Conservation (phyloP, 2,113 vertebrate genomes). For the Lepidothrix coronata region DNA sequence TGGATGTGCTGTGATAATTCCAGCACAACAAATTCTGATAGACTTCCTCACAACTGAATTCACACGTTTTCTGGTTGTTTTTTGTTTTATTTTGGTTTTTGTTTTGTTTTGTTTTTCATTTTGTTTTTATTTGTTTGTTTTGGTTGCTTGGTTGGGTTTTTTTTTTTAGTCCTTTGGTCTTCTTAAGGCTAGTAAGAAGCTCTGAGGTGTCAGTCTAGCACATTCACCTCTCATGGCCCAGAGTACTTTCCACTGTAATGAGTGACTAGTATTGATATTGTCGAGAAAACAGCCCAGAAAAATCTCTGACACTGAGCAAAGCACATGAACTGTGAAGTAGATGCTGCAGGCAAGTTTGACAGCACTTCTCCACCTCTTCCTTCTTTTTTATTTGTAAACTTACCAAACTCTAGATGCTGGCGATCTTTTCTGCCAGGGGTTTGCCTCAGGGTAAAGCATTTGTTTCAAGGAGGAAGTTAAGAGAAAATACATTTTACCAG, state of each 20-base stretch:
- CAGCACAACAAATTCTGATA: neutral
- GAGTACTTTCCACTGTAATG: neutral
- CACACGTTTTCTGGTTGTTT: rapidly evolving
- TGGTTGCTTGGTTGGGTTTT: neutral
- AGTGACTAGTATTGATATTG: neutral
- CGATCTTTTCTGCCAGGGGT: neutral
- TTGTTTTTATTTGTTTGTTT: neutral
- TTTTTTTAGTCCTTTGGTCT: neutral
- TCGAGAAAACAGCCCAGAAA: neutral
- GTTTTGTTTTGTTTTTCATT: too few relatives aligned
- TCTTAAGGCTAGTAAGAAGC: neutral
- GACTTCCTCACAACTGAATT: neutral
- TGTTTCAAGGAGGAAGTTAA: neutral
- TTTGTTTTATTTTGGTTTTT: too few relatives aligned
- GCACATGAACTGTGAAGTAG: neutral
- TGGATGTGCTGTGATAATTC: neutral
- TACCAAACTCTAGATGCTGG: neutral
- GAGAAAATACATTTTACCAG: neutral
- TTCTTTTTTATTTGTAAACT: neutral
- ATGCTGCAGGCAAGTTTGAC: neutral
- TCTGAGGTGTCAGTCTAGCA: neutral
- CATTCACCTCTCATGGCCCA: neutral
- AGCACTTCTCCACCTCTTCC: neutral
- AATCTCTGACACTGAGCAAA: neutral
- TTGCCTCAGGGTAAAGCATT: neutral